A percentile compares a stretch with the other conserved stretches of the same genome.
Conservation (phyloP, 2,113 vertebrate genomes). For the Aix galericulata region DNA sequence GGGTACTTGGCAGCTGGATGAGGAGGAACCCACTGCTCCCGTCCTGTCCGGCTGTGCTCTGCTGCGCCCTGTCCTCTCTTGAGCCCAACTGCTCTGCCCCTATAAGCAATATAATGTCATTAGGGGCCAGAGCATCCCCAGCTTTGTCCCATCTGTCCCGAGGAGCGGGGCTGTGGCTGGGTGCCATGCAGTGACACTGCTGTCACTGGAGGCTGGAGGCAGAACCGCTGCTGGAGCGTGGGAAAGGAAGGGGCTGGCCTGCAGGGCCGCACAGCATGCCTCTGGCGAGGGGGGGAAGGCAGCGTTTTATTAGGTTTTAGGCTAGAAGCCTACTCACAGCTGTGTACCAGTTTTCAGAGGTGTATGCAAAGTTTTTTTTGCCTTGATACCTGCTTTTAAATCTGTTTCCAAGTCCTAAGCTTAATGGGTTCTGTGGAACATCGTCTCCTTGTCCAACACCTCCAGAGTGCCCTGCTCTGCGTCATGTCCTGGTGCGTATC, state of each 20-base stretch:
- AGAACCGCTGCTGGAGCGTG: not conserved
- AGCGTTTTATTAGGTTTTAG: accelerated
- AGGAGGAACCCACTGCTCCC: not conserved
- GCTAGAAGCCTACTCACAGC: not conserved
- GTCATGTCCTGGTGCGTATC: not conserved
- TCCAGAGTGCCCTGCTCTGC: not conserved
- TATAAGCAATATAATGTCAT: accelerated
- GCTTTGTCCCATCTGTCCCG: not conserved
- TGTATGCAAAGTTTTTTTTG: not conserved
- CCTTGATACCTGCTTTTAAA: not conserved
- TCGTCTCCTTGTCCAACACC: not conserved
- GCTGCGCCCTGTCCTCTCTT: accelerated
- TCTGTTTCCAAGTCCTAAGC: accelerated
- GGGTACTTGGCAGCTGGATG: not conserved
- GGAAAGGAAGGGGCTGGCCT: constrained; percentile 51
- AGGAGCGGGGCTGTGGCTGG: not conserved
- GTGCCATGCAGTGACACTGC: not conserved
- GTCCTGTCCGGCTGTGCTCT: not conserved
- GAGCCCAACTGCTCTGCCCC: not conserved
- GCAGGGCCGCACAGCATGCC: not conserved
- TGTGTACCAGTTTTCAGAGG: not conserved
- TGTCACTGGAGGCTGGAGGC: not conserved
- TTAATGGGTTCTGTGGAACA: not conserved
- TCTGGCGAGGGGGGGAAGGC: not conserved
- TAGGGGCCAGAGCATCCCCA: not conserved